Percentiles rank a stretch among this genome's conserved stretches.
phyloP scores from a whole-genome alignment of 2,797 vertebrate species.

The Melanitta fusca region DNA sequence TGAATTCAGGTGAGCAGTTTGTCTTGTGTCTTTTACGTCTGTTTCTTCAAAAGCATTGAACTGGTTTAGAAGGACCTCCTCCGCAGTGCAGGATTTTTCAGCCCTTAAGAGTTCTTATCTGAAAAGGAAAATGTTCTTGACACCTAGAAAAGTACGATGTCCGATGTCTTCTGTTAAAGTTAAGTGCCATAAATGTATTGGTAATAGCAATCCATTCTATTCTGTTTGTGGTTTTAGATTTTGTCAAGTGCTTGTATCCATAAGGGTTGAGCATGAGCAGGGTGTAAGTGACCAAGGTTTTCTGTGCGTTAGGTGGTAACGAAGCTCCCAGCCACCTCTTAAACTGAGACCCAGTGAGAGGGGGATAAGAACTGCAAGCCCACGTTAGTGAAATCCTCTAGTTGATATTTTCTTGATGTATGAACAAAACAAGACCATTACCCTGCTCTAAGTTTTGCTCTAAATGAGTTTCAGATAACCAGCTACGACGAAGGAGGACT shows the following conservation, averaged over 20 bases:
- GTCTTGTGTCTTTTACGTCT: neutral
- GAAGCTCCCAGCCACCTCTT: neutral
- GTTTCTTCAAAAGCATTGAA: neutral
- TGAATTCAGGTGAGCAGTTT: conserved; percentile 91
- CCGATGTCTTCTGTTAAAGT: neutral
- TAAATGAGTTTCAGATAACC: neutral
- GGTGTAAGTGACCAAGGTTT: neutral
- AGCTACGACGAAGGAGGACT: neutral
- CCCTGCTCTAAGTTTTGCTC: neutral
- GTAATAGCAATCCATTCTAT: neutral
- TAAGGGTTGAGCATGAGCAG: neutral
- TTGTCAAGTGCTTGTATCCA: neutral
- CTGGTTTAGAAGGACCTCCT: neutral
- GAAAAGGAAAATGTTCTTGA: neutral
- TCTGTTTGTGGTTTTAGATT: neutral
- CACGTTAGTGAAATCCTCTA: neutral
- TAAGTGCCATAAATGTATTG: neutral
- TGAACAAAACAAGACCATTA: neutral
- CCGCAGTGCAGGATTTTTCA: neutral
- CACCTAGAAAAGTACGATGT: neutral
- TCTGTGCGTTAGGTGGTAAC: neutral
- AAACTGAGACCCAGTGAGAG: rapidly evolving
- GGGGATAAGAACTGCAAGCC: neutral
- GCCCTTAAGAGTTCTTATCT: neutral
- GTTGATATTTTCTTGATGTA: neutral